Conservation (phyloP, 2,888 invertebrate species). For the Scaptomyza cyrtandrae region DNA sequence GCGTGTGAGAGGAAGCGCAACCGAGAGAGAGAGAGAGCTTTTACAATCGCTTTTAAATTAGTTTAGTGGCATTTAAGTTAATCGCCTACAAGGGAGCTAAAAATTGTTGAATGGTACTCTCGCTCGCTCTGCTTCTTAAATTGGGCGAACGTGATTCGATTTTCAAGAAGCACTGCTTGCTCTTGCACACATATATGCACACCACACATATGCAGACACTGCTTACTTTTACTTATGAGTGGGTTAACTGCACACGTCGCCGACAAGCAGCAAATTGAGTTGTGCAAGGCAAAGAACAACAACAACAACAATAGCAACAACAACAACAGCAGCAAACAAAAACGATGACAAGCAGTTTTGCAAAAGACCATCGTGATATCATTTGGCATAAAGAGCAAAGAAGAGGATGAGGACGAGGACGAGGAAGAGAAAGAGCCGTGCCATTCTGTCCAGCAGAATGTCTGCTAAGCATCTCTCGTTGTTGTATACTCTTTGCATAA, state of each 20-base stretch:
- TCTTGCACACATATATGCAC: background rate
- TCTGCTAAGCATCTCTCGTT: conserved; percentile 22
- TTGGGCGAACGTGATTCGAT: conserved; percentile 82
- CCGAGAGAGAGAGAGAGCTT: conserved; percentile 47
- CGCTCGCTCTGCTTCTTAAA: conserved; percentile 51
- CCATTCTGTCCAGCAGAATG: conserved; percentile 21
- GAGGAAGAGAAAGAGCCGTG: conserved; percentile 20
- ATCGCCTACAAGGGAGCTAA: conserved; percentile 81
- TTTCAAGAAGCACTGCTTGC: conserved; percentile 69
- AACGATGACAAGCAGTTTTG: conserved; percentile 45
- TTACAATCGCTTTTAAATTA: conserved; percentile 83
- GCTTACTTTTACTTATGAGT: conserved; percentile 28
- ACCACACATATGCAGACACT: background rate
- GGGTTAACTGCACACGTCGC: conserved; percentile 33
- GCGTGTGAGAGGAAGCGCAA: background rate
- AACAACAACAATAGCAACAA: conserved; percentile 9
- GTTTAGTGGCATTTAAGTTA: conserved; percentile 82
- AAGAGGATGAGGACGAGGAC: background rate
- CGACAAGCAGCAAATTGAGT: conserved; percentile 71
- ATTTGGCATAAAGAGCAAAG: conserved; percentile 26
- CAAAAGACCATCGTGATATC: conserved; percentile 55
- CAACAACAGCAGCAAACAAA: conserved; percentile 25
- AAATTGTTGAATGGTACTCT: conserved; percentile 52
- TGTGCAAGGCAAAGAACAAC: conserved; percentile 60
- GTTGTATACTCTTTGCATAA: conserved; percentile 70